Conservation (phyloP, 92 coral and sea anemone genomes). For the Pocillopora meandrina region DNA sequence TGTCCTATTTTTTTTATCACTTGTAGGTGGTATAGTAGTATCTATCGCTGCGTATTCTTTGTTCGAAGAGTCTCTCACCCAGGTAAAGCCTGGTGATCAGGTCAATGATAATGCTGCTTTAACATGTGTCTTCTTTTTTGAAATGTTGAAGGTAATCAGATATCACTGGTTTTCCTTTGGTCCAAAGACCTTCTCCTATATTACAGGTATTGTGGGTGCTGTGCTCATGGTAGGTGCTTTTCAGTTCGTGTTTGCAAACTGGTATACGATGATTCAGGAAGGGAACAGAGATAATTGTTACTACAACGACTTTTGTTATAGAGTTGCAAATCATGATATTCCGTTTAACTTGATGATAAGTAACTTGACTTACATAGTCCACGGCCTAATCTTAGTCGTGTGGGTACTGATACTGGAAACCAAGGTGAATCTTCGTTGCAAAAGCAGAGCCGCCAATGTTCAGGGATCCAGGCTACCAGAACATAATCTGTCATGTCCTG, state of each 20-base stretch:
- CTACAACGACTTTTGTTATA: conserved; percentile 1
- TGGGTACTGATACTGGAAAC: neutral
- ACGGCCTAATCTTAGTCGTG: neutral
- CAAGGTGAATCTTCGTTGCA: neutral
- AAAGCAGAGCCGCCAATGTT: neutral
- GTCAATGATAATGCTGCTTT: too few relatives aligned
- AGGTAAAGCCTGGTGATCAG: too few relatives aligned
- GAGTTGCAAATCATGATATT: neutral
- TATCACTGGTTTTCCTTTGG: neutral
- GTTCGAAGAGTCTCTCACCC: neutral
- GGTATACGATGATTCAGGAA: neutral
- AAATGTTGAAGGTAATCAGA: neutral
- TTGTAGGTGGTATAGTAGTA: neutral
- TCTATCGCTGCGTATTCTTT: neutral
- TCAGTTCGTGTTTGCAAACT: neutral
- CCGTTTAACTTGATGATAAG: conserved; percentile 4
- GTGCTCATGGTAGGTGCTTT: neutral
- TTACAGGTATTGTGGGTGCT: neutral
- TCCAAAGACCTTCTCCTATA: neutral
- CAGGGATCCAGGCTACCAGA: too few relatives aligned
- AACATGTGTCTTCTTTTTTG: too few relatives aligned
- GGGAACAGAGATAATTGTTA: neutral
- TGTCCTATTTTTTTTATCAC: neutral
- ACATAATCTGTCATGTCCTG: too few relatives aligned
- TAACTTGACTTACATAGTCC: neutral